These are phyloP conservation scores for Gambusia yucatana DNA, from an alignment of 2,797 vertebrate species.

Conservation along the genomic window DNA sequence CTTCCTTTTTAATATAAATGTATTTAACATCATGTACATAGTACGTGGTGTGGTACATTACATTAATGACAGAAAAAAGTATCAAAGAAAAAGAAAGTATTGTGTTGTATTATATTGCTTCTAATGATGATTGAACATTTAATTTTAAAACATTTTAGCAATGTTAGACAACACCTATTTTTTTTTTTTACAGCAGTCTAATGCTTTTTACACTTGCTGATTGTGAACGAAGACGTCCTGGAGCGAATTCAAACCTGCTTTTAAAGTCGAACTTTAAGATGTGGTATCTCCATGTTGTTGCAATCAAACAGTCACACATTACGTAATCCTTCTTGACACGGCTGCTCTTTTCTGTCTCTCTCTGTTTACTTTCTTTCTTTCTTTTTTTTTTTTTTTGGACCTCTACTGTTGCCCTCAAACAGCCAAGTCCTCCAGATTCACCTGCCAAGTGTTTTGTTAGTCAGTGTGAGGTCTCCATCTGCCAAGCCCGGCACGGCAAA, in stretches of 20 bases:
- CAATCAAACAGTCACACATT: constrained; percentile 29
- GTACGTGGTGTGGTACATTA: too few species aligned
- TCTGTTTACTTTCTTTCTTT: constrained; percentile 15
- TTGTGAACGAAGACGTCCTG: background rate
- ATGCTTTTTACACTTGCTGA: background rate
- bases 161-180: background rate
- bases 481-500: constrained; percentile 58
- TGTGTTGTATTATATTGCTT: too few species aligned
- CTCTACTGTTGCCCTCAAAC: constrained; percentile 11
- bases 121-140: background rate
- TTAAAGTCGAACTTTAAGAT: background rate
- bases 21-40: too few species aligned
- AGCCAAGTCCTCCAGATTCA: constrained; percentile 43
- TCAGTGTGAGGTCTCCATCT: constrained; percentile 74
- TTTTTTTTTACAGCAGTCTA: background rate
- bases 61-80: too few species aligned
- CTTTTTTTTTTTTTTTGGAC: background rate
- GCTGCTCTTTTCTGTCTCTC: constrained; percentile 23
- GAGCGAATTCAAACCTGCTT: background rate
- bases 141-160: background rate
- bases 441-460: constrained; percentile 63
- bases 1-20: too few species aligned
- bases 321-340: constrained; percentile 28
- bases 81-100: too few species aligned
- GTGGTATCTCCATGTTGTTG: background rate